These are phyloP conservation scores for Cygnus olor DNA, from an alignment of 2,797 vertebrate genomes.

Conservation along the genomic window DNA sequence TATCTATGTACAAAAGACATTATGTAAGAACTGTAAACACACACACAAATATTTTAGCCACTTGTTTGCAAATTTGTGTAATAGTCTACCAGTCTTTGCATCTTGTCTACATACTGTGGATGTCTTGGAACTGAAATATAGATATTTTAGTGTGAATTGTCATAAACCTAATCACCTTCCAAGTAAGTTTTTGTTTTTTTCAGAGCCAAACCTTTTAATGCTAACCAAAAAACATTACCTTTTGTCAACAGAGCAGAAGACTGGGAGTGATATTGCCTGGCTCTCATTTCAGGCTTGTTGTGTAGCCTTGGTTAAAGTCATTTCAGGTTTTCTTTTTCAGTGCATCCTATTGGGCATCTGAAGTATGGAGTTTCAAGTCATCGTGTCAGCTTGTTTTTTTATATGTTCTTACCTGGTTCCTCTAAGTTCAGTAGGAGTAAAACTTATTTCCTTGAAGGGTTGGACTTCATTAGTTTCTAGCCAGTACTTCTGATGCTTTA, in stretches of 20 bases:
- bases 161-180: background rate
- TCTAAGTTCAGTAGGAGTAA: background rate
- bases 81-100: background rate
- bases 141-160: background rate
- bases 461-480: background rate
- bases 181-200: background rate
- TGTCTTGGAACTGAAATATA: background rate
- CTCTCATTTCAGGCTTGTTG: background rate
- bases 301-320: background rate
- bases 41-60: background rate
- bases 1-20: background rate
- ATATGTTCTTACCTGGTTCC: background rate
- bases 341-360: background rate
- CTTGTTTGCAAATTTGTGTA: background rate
- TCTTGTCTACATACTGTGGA: background rate
- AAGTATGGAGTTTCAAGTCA: background rate
- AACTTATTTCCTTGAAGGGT: background rate
- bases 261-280: background rate
- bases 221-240: background rate
- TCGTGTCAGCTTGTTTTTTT: background rate
- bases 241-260: background rate
- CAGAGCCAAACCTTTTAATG: background rate
- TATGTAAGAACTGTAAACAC: background rate
- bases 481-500: background rate
- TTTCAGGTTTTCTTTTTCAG: background rate